Base-by-base conservation (phyloP, 2,797 vertebrate genomes). In the Acridotheres tristis region DNA sequence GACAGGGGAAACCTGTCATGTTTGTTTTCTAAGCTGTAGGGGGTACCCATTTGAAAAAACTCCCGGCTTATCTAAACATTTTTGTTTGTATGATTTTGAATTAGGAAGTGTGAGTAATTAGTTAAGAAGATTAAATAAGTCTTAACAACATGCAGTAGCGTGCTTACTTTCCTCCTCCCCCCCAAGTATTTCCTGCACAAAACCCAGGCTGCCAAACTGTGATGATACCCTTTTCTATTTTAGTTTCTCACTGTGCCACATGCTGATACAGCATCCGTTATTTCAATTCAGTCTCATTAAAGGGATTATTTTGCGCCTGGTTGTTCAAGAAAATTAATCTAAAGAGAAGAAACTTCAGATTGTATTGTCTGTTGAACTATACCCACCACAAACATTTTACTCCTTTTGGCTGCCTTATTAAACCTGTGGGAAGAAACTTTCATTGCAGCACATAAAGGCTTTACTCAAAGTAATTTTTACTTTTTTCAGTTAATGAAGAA, bases 1-100 rank as follows among this genome's bases (percentile, higher is more conserved):
- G 96, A 97, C 94, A 91, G 88, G 83, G 94, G 83, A 89, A 96
- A 91, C 90, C 88, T 96, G 96, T 96, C 95, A 66, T 97, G 97
- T 98, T 98, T 98, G 96, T 98, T 98, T 98, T 97, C 97, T 90
- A 96, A 97, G 94, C 97, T 95, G 94, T 93, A 84, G 97, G 97
- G 95, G 95, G 96, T 96, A 95, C 90, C 94, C 96, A 95, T 97
- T 97, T 98, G 96, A 97, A 97, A 97, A 97, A 97, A 96, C 95
- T 96, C 93, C 91, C 80, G 65, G 93, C 95, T 97, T 97, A 97
- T 96, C 97, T 97, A 96, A 97, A 89, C 93, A 94, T 92, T 97
- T 98, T 97, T 98, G 97, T 98, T 98, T 98, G 96, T 97, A 97
- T 96, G 96, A 97, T 97, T 97, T 96, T 97, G 97, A 97, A 98